Percentiles rank a stretch among this genome's conserved stretches.
Conservation (phyloP, 2,888 invertebrate species). For the Apodemia hepburni region DNA sequence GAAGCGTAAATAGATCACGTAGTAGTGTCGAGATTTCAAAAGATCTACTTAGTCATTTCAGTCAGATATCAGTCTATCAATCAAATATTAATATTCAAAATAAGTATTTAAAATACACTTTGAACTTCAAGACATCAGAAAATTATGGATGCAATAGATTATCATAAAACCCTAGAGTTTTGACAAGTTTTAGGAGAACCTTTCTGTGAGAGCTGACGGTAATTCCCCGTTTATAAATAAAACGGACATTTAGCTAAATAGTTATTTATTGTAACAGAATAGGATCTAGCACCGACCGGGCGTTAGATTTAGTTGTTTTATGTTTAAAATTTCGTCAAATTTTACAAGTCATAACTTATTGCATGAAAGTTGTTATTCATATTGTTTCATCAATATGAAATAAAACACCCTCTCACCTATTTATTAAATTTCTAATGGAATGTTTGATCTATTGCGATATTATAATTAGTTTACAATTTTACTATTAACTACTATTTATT, state of each 20-base stretch:
- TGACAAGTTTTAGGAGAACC: not conserved
- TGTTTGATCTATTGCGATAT: slow-evolving; percentile 58
- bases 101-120: too few relatives aligned
- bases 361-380: slow-evolving; percentile 47
- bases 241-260: slow-evolving; percentile 6
- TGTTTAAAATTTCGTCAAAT: slow-evolving; percentile 36
- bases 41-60: not conserved
- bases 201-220: not conserved
- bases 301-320: slow-evolving; percentile 44
- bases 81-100: too few relatives aligned
- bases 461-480: slow-evolving; percentile 52
- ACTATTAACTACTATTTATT: slow-evolving; percentile 59
- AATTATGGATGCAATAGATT: too few relatives aligned
- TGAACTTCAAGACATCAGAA: too few relatives aligned
- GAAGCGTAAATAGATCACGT: not conserved
- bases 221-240: slow-evolving; percentile 6
- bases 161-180: not conserved
- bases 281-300: slow-evolving; percentile 29
- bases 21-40: not conserved
- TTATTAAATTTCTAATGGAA: slow-evolving; percentile 58
- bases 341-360: slow-evolving; percentile 28
- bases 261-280: slow-evolving; percentile 59
- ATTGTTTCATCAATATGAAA: slow-evolving; percentile 51
- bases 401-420: slow-evolving; percentile 41
- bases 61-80: not conserved